Evolutionary conservation across 2,797 vertebrate species (phyloP), one percentile per base, ranked within the genome.

Genomic region (Periparus ater): DNA sequence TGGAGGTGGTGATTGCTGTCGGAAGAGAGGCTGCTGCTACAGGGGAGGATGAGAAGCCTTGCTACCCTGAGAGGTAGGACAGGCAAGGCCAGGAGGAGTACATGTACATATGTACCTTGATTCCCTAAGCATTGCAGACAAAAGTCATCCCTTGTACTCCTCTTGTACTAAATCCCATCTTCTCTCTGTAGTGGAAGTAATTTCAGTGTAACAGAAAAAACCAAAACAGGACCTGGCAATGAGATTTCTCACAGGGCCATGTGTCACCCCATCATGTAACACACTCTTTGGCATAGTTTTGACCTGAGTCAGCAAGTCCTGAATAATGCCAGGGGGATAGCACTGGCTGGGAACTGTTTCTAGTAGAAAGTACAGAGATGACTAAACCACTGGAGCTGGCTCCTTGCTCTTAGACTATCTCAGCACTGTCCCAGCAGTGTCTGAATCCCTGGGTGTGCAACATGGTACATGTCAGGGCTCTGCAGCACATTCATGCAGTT

Each of bases 61-160:
- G 23, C 17, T 23, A 42, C 3, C 3, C 3, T 6, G 10, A 65
- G 48, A 20, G 74, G 23, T 10, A 54, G 18, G 29, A 48, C 4
- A 45, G 70, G 21, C 23, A 50, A 5, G 61, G 44, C 16, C 79
- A 48, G 27, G 3, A 58, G 48, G 48, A 32, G 3, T 34, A 21
- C 0, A 1, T 42, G 10, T 20, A 23, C 1, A 0, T 27, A 7
- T 32, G 26, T 58, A 29, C 32, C 8, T 34, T 8, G 9, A 54
- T 66, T 65, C 23, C 13, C 18, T 45, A 32, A 54, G 13, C 17
- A n/a, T 30, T 1, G 1, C 32, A 82, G 29, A 17, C 42, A 50
- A 83, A 79, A 32, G 16, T 45, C 40, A 53, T 48, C 38, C 20
- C 21, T 72, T 10, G 36, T 58, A 54, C 51, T 62, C n/a, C 30